phyloP scores from a whole-genome alignment of 1,140 invertebrate species.

The Pinna nobilis region DNA sequence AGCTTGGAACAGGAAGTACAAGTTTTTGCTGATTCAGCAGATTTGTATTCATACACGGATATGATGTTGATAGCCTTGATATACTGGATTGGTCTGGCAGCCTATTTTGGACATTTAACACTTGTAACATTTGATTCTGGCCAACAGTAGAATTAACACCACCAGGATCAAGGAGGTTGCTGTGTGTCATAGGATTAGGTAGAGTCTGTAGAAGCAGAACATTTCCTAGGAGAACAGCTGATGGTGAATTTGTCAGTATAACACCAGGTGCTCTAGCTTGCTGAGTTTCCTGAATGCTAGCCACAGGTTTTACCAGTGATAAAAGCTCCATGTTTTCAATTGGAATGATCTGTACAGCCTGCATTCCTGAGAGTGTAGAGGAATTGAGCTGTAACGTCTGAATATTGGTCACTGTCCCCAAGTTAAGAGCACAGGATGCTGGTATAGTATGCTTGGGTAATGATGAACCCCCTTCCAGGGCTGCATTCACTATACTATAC shows the following conservation, averaged over 20 bases:
- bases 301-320: constrained; percentile 1
- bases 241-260: constrained; percentile 11
- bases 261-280: not conserved
- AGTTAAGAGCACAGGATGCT: constrained; percentile 13
- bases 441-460: constrained; percentile 14
- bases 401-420: constrained; percentile 30
- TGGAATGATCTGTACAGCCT: constrained; percentile 38
- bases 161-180: too few relatives aligned
- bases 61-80: not conserved
- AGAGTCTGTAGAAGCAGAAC: constrained; percentile 23
- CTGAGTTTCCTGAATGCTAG: not conserved
- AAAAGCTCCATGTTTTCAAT: constrained; percentile 29
- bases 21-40: not conserved
- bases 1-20: not conserved
- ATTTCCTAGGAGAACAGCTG: constrained; percentile 31
- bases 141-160: too few relatives aligned
- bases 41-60: not conserved
- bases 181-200: constrained; percentile 1
- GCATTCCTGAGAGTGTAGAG: constrained; percentile 27
- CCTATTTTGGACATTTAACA: constrained; percentile 2
- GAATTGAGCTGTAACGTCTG: constrained; percentile 21
- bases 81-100: not conserved
- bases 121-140: not conserved
- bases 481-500: constrained; percentile 40
- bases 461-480: constrained; percentile 31